Evolutionary conservation across 2,113 vertebrate genomes (phyloP).

Genomic region (Nothobranchius furzeri): DNA sequence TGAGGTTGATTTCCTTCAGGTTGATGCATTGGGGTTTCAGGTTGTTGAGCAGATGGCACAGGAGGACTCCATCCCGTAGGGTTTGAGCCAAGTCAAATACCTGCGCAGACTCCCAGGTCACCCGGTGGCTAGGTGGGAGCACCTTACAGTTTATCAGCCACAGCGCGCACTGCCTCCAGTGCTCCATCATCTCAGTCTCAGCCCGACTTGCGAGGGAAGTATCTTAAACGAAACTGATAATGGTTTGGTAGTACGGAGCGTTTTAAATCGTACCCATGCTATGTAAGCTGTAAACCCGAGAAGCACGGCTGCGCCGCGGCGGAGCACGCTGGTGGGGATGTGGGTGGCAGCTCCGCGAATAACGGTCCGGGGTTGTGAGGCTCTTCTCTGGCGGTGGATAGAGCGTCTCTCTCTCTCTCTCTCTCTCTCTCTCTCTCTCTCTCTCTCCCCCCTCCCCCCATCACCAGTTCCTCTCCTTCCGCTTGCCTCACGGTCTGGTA

Average conservation of each 20-base stretch:
- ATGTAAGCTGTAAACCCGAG: background rate
- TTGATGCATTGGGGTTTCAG: slow-evolving; percentile 88
- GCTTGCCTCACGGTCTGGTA: slow-evolving; percentile 42
- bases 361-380: slow-evolving; percentile 56
- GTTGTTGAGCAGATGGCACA: slow-evolving; percentile 97
- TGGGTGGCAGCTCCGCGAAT: slow-evolving; percentile 36
- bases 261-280: slow-evolving; percentile 48
- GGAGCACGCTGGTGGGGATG: slow-evolving; percentile 2
- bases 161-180: slow-evolving; percentile 93
- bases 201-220: background rate
- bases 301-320: slow-evolving; percentile 13
- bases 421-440: slow-evolving; percentile 16
- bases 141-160: slow-evolving; percentile 96
- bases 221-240: slow-evolving; percentile 9
- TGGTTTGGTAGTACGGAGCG: background rate
- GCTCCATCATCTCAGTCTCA: slow-evolving; percentile 84
- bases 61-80: slow-evolving; percentile 92
- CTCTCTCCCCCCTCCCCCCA: slow-evolving; percentile 60
- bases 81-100: slow-evolving; percentile 96
- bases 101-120: slow-evolving; percentile 94
- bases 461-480: slow-evolving; percentile 57
- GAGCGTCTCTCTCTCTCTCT: slow-evolving; percentile 42
- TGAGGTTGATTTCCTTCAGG: slow-evolving; percentile 95
- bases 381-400: slow-evolving; percentile 50
- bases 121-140: slow-evolving; percentile 92